These are phyloP conservation scores for Andrena fulva DNA, from an alignment of 2,888 invertebrate species.

Conservation along the genomic window DNA sequence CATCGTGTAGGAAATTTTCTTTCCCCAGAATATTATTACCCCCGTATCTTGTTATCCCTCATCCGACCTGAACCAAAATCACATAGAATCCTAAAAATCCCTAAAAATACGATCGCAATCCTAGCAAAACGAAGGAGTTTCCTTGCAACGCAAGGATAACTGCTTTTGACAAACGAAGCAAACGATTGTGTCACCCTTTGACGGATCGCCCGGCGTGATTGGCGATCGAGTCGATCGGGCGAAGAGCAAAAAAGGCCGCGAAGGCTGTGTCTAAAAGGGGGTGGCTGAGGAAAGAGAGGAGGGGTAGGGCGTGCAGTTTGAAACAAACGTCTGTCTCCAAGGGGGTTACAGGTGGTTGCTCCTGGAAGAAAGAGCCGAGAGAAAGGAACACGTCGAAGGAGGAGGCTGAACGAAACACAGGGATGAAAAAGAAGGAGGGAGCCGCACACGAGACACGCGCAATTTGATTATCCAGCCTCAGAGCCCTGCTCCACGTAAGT, in stretches of 20 bases:
- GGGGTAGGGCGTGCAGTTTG: constrained; percentile 34
- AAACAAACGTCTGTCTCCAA: constrained; percentile 61
- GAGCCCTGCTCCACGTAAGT: constrained; percentile 18
- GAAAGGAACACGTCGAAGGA: constrained; percentile 40
- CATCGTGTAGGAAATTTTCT: neutral
- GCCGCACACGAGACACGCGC: constrained; percentile 1
- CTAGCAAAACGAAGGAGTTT: neutral
- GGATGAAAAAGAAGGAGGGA: constrained; percentile 6
- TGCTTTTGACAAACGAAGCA: neutral
- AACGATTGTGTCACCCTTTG: constrained; percentile 39
- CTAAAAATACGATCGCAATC: neutral
- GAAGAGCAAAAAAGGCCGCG: constrained; percentile 37
- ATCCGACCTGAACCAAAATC: neutral
- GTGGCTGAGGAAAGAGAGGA: constrained; percentile 22
- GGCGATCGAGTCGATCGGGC: constrained; percentile 55
- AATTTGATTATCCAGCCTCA: constrained; percentile 25
- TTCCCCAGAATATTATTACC: neutral
- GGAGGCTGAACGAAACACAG: constrained; percentile 15
- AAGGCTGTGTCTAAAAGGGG: constrained; percentile 18
- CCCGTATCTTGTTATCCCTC: neutral
- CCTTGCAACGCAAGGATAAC: neutral
- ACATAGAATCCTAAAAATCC: neutral
- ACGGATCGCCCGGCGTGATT: constrained; percentile 55
- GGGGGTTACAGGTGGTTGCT: constrained; percentile 76
- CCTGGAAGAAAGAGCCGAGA: constrained; percentile 62